Evolutionary conservation across 2,113 vertebrate genomes (phyloP), one percentile per base, ranked within the genome.

Genomic region (Motacilla alba): DNA sequence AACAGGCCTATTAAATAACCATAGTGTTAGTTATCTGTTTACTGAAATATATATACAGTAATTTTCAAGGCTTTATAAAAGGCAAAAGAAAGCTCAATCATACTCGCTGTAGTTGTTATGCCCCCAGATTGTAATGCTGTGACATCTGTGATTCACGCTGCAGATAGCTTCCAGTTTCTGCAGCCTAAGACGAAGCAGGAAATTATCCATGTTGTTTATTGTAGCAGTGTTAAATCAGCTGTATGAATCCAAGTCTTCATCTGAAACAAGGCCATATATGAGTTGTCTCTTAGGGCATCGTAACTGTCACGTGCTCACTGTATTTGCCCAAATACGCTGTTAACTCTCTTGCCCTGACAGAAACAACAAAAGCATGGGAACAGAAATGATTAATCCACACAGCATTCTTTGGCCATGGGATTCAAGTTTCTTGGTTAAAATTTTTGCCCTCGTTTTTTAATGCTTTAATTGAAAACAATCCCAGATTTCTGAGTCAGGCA

Each of bases 171-270:
- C 72, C 90, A 90, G 76, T n/a, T 92, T 93, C 78, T 94, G 26
- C 83, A 76, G 13, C 79, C 72, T 93, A 70, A 86, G 52, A 96
- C 39, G 86, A 93, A 94, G 87, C 79, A 90, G 85, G 79, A 90
- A 94, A 83, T 92, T 83, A 73, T 49, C 79, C 43, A 6, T 64
- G 43, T 52, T 90, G 41, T 83, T 95, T 83, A 30, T 70, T 75
- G 64, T 77, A n/a, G 30, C 33, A 28, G 55, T 74, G 72, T 60
- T 88, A 83, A 95, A 91, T 92, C 64, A 90, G 72, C 79, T 91
- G 18, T 69, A 78, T 77, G 63, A 15, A 86, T 93, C 75, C 60
- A 60, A 73, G 74, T 69, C 69, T 73, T 50, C 52, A 35, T 78
- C 43, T 90, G 75, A 81, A 90, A 68, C 66, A 97, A 60, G 76